Evolutionary conservation across 2,113 vertebrate genomes (phyloP).

Genomic region (Clarias batrachus): DNA sequence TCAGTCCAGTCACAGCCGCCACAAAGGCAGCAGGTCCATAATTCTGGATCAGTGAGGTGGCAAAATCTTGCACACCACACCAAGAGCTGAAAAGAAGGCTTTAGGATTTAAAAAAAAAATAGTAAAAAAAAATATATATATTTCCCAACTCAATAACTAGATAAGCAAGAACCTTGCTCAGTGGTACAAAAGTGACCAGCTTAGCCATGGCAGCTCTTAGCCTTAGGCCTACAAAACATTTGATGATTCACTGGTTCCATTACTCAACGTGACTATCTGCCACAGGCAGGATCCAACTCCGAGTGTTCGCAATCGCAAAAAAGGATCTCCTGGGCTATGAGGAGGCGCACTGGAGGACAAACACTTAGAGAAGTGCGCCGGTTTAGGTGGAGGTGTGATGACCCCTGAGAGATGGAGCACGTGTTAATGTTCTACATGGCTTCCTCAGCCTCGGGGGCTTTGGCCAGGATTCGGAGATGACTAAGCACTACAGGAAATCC

Average conservation of each 20-base stretch:
- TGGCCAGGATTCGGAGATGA: constrained; percentile 39
- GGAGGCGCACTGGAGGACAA: background rate
- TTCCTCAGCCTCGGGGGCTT: constrained; percentile 46
- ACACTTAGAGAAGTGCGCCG: background rate
- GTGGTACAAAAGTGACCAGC: background rate
- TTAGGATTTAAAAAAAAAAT: background rate
- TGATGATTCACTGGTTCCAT: constrained; percentile 32
- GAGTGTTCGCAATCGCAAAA: background rate
- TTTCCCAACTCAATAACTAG: background rate
- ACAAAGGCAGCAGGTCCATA: background rate
- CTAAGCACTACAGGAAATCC: constrained; percentile 56
- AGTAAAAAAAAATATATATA: background rate
- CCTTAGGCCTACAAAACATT: constrained; percentile 4
- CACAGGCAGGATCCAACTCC: constrained; percentile 2
- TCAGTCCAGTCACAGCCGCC: background rate
- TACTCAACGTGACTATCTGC: constrained; percentile 20
- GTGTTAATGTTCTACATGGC: constrained; percentile 60
- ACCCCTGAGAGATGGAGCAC: constrained; percentile 59
- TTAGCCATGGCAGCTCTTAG: constrained; percentile 18
- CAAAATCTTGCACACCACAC: background rate
- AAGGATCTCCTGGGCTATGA: constrained; percentile 6
- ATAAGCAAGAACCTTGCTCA: background rate
- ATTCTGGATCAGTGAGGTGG: constrained; percentile 42
- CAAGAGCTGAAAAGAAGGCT: background rate
- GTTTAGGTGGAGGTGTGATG: constrained; percentile 55